Conservation (phyloP, 2,113 vertebrate species). For the Myrmecobius fasciatus region DNA sequence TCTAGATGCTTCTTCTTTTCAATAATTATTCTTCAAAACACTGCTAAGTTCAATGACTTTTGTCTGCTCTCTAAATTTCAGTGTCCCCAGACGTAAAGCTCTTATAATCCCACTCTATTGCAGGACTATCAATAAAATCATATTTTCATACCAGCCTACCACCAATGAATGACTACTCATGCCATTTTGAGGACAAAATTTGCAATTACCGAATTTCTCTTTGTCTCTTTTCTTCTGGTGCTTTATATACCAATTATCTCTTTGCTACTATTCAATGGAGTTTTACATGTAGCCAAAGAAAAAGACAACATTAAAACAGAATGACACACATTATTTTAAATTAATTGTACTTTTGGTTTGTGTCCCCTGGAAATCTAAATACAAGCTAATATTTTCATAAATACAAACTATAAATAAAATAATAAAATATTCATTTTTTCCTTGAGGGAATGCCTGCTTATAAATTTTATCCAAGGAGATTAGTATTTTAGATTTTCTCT, state of each 20-base stretch:
- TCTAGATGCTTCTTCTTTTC: neutral
- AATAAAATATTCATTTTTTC: neutral
- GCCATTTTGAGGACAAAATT: neutral
- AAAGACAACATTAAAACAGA: slow-evolving; percentile 12
- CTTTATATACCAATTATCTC: neutral
- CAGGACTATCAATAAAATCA: neutral
- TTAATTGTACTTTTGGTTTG: slow-evolving; percentile 7
- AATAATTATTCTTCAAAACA: neutral
- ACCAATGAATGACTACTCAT: neutral
- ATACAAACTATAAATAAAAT: neutral
- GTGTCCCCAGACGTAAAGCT: neutral
- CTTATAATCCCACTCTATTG: neutral
- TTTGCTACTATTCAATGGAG: neutral
- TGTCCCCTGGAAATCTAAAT: neutral
- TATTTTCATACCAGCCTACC: neutral
- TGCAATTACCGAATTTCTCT: neutral
- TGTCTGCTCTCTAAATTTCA: neutral
- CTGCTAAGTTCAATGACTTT: neutral
- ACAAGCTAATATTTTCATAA: neutral
- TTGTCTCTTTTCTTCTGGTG: neutral
- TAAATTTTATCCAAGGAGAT: neutral
- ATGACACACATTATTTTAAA: slow-evolving; percentile 1
- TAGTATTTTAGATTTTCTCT: neutral
- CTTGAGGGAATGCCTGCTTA: neutral
- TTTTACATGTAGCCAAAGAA: neutral